These are phyloP conservation scores for Sycophila texana DNA, from an alignment of 2,888 invertebrate species.

Conservation along the genomic window DNA sequence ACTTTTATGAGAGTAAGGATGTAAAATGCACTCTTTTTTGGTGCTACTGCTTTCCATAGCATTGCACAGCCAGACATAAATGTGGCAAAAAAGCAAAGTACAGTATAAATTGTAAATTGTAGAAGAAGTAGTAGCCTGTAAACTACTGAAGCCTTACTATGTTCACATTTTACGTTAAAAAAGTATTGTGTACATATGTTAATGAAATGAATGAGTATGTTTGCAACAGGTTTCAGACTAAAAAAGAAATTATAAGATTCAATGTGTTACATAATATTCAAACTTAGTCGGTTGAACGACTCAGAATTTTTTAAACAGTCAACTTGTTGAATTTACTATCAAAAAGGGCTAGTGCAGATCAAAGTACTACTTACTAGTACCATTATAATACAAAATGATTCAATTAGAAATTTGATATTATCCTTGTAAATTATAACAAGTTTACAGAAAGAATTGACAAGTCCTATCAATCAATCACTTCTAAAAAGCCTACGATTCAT, in stretches of 20 bases:
- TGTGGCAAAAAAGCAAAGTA: slow-evolving; percentile 65
- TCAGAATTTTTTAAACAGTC: slow-evolving; percentile 46
- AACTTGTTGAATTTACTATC: slow-evolving; percentile 54
- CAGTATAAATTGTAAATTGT: slow-evolving; percentile 75
- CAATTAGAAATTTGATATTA: slow-evolving; percentile 57
- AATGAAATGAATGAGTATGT: slow-evolving; percentile 69
- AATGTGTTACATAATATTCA: slow-evolving; percentile 53
- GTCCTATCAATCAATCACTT: slow-evolving; percentile 72
- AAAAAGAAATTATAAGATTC: slow-evolving; percentile 43
- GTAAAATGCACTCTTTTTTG: slow-evolving; percentile 67
- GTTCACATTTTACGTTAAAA: slow-evolving; percentile 73
- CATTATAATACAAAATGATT: slow-evolving; percentile 26
- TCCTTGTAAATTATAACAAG: slow-evolving; percentile 68
- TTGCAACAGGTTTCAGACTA: slow-evolving; percentile 67
- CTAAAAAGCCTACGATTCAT: slow-evolving; percentile 73
- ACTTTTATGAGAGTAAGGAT: slow-evolving; percentile 60
- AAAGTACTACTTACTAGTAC: neutral
- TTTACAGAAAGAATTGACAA: slow-evolving; percentile 68
- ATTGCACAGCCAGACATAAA: slow-evolving; percentile 74
- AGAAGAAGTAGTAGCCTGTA: slow-evolving; percentile 73
- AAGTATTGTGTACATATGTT: slow-evolving; percentile 74
- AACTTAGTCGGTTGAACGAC: slow-evolving; percentile 49
- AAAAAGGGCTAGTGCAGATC: neutral
- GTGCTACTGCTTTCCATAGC: slow-evolving; percentile 74
- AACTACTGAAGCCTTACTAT: slow-evolving; percentile 76